A percentile compares a stretch with the other conserved stretches of the same genome.
Evolutionary conservation across 2,113 vertebrate species (phyloP).

Genomic region (Saccopteryx leptura): DNA sequence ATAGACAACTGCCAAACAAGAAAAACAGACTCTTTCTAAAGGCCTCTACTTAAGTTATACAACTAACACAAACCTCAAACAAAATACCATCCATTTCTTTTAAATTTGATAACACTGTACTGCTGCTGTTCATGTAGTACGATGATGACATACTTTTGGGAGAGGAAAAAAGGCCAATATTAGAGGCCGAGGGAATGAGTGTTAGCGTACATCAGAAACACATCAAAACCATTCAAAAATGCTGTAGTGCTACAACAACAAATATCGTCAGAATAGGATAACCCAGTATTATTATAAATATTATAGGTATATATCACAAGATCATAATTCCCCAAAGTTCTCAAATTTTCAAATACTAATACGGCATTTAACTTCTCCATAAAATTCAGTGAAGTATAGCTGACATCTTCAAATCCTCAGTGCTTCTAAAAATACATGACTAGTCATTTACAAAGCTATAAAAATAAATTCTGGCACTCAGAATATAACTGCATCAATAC

Average conservation of each 20-base stretch:
- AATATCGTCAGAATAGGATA: background rate
- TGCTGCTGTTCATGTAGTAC: background rate
- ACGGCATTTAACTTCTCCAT: background rate
- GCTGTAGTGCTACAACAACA: background rate
- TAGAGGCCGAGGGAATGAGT: background rate
- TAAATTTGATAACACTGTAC: background rate
- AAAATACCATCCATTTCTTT: background rate
- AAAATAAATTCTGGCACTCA: constrained; percentile 62
- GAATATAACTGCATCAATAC: constrained; percentile 59
- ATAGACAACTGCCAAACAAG: background rate
- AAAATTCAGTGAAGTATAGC: constrained; percentile 40
- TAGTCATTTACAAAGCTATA: constrained; percentile 38
- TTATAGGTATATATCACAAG: background rate
- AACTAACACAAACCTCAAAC: background rate
- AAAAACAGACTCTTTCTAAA: background rate
- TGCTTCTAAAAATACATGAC: constrained; percentile 20
- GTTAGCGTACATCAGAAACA: background rate
- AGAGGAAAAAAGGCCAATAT: constrained; percentile 9
- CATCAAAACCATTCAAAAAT: background rate
- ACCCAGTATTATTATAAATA: background rate
- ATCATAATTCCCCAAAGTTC: background rate
- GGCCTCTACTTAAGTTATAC: background rate
- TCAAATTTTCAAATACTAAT: background rate
- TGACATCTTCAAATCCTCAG: constrained; percentile 52
- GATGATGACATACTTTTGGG: background rate